These are phyloP conservation scores for Nomada lathburiana DNA, from an alignment of 2,888 invertebrate species.

Conservation along the genomic window DNA sequence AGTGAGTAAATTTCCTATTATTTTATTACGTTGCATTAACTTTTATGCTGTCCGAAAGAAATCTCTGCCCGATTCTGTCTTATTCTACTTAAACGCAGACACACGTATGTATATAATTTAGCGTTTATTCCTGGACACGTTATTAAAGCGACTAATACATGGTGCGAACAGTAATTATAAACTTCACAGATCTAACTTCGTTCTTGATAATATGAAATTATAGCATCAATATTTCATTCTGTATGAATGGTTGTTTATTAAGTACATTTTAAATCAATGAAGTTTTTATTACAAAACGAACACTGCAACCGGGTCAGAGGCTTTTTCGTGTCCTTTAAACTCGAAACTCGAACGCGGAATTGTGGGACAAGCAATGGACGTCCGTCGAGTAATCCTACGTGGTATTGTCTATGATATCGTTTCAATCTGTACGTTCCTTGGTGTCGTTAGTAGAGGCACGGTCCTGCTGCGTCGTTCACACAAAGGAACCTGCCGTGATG, in stretches of 20 bases:
- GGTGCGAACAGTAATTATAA: slow-evolving; percentile 17
- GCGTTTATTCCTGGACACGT: not conserved
- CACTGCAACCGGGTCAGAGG: not conserved
- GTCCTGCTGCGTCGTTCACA: slow-evolving; percentile 8
- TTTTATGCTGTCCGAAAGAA: not conserved
- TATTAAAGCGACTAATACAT: slow-evolving; percentile 25
- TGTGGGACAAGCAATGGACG: slow-evolving; percentile 2
- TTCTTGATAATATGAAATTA: not conserved
- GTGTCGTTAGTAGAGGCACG: slow-evolving; percentile 1
- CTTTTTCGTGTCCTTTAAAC: not conserved
- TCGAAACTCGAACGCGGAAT: not conserved
- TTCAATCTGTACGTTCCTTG: slow-evolving; percentile 9
- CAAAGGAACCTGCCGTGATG: slow-evolving; percentile 16
- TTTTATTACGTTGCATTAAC: not conserved
- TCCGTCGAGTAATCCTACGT: not conserved
- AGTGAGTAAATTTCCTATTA: slow-evolving; percentile 87
- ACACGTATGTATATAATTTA: not conserved
- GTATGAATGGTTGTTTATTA: not conserved
- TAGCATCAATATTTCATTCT: not conserved
- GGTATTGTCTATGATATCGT: slow-evolving; percentile 15
- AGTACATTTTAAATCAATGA: not conserved
- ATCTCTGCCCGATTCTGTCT: not conserved
- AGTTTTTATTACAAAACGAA: not conserved
- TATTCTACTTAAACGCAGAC: not conserved
- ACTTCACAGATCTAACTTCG: slow-evolving; percentile 1